Percentiles rank a stretch among this genome's conserved stretches.
Evolutionary conservation across 2,888 invertebrate species (phyloP).

Genomic region (Syrista parreyssii): DNA sequence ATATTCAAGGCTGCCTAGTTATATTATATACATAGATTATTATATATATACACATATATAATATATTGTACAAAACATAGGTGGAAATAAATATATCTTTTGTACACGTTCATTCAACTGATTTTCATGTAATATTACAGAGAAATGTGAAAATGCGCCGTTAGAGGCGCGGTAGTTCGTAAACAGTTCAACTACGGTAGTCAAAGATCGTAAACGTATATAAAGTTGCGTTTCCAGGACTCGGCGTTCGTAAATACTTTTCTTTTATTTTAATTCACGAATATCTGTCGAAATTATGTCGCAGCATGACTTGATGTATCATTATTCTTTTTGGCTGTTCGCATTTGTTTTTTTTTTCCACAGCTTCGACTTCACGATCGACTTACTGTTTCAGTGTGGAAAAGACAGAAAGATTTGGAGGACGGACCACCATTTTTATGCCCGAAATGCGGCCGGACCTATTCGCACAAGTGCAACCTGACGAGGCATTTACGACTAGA

Average conservation of each 20-base stretch:
- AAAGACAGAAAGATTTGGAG: constrained; percentile 38
- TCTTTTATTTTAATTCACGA: not conserved
- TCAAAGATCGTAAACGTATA: not conserved
- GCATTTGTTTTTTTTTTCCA: constrained; percentile 8
- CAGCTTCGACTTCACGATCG: constrained; percentile 5
- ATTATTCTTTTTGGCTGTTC: not conserved
- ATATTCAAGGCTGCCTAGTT: not conserved
- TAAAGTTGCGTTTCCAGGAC: not conserved
- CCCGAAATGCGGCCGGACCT: constrained; percentile 55
- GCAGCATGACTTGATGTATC: constrained; percentile 25
- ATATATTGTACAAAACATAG: not conserved
- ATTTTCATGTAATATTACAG: not conserved
- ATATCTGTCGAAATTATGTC: not conserved
- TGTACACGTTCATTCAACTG: not conserved
- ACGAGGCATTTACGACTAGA: constrained; percentile 57
- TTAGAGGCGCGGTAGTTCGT: not conserved
- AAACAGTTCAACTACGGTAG: not conserved
- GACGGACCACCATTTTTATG: constrained; percentile 57
- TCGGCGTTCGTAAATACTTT: not conserved
- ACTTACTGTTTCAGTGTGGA: constrained; percentile 44
- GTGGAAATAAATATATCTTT: constrained; percentile 3
- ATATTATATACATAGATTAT: not conserved
- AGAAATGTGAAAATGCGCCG: not conserved
- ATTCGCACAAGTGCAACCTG: constrained; percentile 59
- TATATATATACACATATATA: constrained; percentile 1